These are phyloP conservation scores for Lota lota DNA, from an alignment of 2,113 vertebrate species.

Conservation along the genomic window DNA sequence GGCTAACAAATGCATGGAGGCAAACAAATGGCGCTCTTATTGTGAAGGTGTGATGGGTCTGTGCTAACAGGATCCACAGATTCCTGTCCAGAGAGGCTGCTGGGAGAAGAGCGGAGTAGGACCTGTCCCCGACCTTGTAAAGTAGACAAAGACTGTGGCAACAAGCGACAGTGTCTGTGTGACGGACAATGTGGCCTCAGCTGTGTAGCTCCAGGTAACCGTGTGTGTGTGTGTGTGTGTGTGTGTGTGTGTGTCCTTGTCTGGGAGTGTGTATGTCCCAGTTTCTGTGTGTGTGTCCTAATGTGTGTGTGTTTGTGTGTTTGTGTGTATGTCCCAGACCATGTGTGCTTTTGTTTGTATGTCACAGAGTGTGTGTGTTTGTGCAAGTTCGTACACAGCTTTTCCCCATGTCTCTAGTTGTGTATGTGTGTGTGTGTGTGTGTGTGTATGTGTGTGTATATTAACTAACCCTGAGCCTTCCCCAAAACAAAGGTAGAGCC, in stretches of 20 bases:
- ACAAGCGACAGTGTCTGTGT: conserved; percentile 75
- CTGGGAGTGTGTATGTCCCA: neutral
- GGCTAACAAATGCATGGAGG: too few relatives aligned
- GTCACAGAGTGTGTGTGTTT: neutral
- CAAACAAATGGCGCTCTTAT: too few relatives aligned
- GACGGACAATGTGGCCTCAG: conserved; percentile 81
- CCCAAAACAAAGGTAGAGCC: too few relatives aligned
- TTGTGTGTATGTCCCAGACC: too few relatives aligned
- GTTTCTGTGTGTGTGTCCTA: conserved; percentile 14
- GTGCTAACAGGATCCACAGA: conserved; percentile 49
- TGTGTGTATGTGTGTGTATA: neutral
- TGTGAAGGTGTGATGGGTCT: conserved; percentile 15
- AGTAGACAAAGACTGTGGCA: conserved; percentile 67
- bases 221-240: conserved; percentile 3
- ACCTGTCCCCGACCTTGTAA: conserved; percentile 72
- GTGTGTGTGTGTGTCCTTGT: conserved; percentile 22
- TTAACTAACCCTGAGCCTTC: neutral
- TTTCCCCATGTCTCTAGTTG: neutral
- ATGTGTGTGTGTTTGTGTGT: conserved; percentile 26
- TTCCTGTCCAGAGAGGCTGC: conserved; percentile 67
- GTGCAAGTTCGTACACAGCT: too few relatives aligned
- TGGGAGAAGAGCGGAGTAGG: conserved; percentile 63
- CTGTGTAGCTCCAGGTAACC: conserved; percentile 76
- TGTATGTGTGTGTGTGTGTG: too few relatives aligned
- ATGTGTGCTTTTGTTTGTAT: too few relatives aligned